Conservation (phyloP, 2,113 vertebrate species). For the Ctenomys sociabilis region DNA sequence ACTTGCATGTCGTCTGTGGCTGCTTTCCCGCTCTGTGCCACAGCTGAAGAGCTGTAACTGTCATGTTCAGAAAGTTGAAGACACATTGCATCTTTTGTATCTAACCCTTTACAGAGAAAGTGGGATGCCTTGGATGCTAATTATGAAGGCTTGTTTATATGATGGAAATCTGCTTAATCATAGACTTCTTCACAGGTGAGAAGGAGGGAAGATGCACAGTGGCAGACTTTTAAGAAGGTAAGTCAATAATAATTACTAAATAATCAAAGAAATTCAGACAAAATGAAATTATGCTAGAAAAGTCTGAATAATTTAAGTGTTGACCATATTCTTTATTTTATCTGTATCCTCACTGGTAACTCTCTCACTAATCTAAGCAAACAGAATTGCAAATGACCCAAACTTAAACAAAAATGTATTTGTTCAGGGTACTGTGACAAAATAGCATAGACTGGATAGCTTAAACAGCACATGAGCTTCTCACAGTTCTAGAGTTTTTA, state of each 20-base stretch:
- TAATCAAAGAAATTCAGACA: conserved; percentile 7
- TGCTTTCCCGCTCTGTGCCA: neutral
- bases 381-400: neutral
- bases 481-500: neutral
- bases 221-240: conserved; percentile 10
- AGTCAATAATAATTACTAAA: conserved; percentile 26
- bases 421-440: neutral
- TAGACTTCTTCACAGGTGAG: neutral
- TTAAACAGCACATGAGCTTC: neutral
- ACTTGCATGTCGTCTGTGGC: neutral
- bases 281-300: neutral
- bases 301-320: neutral
- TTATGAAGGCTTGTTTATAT: neutral
- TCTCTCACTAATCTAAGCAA: neutral
- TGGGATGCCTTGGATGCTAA: neutral
- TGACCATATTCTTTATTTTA: neutral
- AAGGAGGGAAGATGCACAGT: neutral
- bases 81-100: conserved; percentile 23
- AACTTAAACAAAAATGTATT: neutral
- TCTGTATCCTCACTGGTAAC: neutral
- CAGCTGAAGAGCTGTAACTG: neutral
- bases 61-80: conserved; percentile 45
- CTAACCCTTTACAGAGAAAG: neutral
- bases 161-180: conserved; percentile 52
- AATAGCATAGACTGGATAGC: neutral